Evolutionary conservation across 1,140 invertebrate genomes (phyloP), one percentile per base, ranked within the genome.

Genomic region (Cydia splendana): DNA sequence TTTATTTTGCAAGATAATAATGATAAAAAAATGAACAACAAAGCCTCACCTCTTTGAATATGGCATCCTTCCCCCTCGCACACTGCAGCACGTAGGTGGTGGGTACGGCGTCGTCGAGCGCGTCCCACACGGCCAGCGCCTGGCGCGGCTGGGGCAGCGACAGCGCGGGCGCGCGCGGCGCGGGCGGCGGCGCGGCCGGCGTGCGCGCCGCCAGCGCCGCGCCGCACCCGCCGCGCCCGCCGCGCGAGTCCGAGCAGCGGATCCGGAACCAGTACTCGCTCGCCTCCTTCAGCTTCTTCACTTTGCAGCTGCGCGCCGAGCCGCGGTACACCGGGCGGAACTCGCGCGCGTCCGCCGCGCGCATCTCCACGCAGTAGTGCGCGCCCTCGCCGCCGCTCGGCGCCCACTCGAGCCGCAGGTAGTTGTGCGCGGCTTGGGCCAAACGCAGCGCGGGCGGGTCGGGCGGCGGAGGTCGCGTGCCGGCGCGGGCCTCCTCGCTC

Each of bases 391-490:
- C 96, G 81, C 94, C 94, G 13, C 94, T 94, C 62, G 96, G 96
- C 18, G 95, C 95, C 97, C 98, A 98, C 88, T 97, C 97, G 20
- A 98, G 93, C 86, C 97, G 97, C 71, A 98, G 94, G 90, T 95
- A 96, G 91, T 97, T 98, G 90, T 97, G 96, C 1, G 95, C 95
- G 6, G 94, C 92, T 65, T 94, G 95, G 7, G 95, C 94, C 88
- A 96, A 97, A 82, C 97, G 95, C 13, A 98, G 91, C 65, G 90
- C 89, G 1, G 97, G 97, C 24, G 97, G 96, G 2, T 94, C 81
- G 0, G 97, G 97, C 1, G 97, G 97, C 10, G 96, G 94, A 13
- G 96, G 95, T 48, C 95, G 93, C 1, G 97, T 98, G 12, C 94
- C 93, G 20, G 96, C 94, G 90, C 96, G 96, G 15, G 96, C 90